Conservation (phyloP, 2,797 vertebrate species). For the Platalea minor region DNA sequence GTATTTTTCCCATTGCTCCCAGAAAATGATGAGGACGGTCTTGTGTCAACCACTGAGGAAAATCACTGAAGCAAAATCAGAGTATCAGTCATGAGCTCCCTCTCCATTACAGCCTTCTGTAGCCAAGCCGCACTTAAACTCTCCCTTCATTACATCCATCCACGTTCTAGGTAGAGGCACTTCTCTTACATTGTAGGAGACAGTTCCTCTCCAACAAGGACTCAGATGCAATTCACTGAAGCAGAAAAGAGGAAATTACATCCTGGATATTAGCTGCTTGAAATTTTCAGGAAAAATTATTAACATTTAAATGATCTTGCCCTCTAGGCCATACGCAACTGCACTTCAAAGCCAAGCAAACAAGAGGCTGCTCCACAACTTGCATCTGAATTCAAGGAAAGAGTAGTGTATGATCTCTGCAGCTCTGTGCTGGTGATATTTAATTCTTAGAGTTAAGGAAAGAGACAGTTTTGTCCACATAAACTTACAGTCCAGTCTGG, state of each 20-base stretch:
- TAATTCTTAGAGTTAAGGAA: neutral
- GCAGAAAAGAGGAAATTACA: neutral
- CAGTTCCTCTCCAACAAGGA: neutral
- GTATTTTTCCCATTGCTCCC: neutral
- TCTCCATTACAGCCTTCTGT: neutral
- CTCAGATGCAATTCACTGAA: neutral
- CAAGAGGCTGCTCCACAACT: neutral
- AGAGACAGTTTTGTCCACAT: neutral
- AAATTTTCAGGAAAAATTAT: neutral
- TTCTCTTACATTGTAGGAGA: neutral
- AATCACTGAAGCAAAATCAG: neutral
- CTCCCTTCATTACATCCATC: neutral
- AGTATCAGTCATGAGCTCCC: neutral
- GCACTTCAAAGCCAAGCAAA: neutral
- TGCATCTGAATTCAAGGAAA: neutral
- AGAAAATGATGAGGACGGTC: neutral
- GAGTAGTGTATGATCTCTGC: neutral
- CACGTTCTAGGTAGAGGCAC: neutral
- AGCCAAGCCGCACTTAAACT: neutral
- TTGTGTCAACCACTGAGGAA: neutral
- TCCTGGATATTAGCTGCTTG: neutral
- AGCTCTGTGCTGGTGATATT: neutral
- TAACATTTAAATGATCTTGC: neutral
- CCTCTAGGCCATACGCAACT: neutral
- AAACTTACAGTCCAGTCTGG: neutral